phyloP scores from a whole-genome alignment of 2,797 vertebrate species.

The Syngnathus acus region DNA sequence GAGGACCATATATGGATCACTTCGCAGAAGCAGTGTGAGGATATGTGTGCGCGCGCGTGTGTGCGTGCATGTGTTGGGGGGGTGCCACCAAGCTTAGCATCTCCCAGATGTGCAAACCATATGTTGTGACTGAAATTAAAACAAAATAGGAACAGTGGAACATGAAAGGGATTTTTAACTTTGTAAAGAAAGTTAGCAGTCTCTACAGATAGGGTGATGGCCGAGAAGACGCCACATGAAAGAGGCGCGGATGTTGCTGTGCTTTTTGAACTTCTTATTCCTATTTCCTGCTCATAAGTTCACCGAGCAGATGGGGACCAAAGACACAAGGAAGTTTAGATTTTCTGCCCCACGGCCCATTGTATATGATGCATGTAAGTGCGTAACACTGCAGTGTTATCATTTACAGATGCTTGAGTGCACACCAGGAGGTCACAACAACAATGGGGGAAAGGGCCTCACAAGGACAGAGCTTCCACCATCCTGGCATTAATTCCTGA shows the following conservation, averaged over 20 bases:
- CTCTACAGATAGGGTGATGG: slow-evolving; percentile 81
- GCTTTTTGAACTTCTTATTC: slow-evolving; percentile 69
- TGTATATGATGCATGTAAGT: slow-evolving; percentile 66
- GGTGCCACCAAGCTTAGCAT: slow-evolving; percentile 69
- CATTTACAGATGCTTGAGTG: slow-evolving; percentile 55
- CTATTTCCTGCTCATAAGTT: slow-evolving; percentile 92
- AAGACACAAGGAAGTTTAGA: slow-evolving; percentile 65
- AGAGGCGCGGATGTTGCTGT: slow-evolving; percentile 75
- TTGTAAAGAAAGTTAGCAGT: slow-evolving; percentile 83
- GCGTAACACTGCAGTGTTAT: slow-evolving; percentile 49
- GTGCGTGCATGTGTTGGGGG: slow-evolving; percentile 16
- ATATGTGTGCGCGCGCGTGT: slow-evolving; percentile 22
- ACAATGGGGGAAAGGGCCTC: slow-evolving; percentile 27
- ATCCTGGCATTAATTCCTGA: background rate
- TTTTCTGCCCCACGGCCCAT: slow-evolving; percentile 62
- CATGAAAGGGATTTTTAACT: slow-evolving; percentile 90
- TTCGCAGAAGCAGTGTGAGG: slow-evolving; percentile 53
- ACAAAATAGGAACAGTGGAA: slow-evolving; percentile 72
- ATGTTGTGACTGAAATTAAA: slow-evolving; percentile 86
- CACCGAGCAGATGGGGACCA: slow-evolving; percentile 86
- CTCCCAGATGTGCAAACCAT: slow-evolving; percentile 89
- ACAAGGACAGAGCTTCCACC: background rate
- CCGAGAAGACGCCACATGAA: slow-evolving; percentile 93
- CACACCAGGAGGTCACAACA: slow-evolving; percentile 54
- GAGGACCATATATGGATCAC: slow-evolving; percentile 68